Percentiles rank a stretch among this genome's conserved stretches.
phyloP scores from a whole-genome alignment of 2,797 vertebrate species.

The Enteromius mattozi region DNA sequence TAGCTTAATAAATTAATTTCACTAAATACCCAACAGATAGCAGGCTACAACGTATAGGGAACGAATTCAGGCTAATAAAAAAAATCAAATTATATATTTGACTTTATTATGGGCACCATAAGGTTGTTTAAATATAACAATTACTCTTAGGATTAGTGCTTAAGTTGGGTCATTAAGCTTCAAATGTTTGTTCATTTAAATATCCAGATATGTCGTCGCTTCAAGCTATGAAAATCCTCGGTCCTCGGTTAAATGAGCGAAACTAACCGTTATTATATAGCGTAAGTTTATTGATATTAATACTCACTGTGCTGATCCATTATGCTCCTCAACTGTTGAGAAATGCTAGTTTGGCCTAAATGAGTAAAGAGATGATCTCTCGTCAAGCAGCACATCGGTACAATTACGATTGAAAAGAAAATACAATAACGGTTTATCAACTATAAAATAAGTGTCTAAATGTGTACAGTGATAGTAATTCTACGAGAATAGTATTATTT shows the following conservation, averaged over 20 bases:
- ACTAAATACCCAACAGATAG: neutral
- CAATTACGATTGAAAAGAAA: neutral
- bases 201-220: neutral
- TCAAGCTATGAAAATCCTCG: neutral
- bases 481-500: neutral
- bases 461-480: neutral
- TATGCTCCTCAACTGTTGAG: neutral
- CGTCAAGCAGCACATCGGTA: neutral
- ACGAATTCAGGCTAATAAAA: neutral
- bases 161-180: neutral
- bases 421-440: neutral
- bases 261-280: neutral
- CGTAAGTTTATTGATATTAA: neutral
- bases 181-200: neutral
- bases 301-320: neutral
- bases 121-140: neutral
- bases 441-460: neutral
- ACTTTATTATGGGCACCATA: too few species aligned
- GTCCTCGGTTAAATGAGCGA: neutral
- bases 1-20: neutral
- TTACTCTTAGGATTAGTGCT: neutral
- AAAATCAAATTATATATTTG: neutral
- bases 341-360: neutral
- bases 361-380: neutral
- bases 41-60: neutral